These are phyloP conservation scores for Nomada ruficornis DNA, from an alignment of 2,888 invertebrate species.

Conservation along the genomic window DNA sequence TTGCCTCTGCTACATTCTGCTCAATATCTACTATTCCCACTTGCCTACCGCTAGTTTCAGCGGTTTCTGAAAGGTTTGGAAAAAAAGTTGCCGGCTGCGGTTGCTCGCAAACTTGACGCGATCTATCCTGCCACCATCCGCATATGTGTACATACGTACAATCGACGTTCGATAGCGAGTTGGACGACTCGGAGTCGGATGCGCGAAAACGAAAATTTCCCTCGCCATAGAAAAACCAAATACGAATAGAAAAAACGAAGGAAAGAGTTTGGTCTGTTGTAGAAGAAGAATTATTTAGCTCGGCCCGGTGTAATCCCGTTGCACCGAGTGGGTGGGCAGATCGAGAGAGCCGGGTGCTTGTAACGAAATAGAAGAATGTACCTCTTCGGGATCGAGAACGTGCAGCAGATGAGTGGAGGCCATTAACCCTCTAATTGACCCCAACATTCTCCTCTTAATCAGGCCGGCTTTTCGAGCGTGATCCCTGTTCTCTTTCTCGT, in stretches of 20 bases:
- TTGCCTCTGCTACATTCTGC: slow-evolving; percentile 20
- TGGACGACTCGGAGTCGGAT: no score
- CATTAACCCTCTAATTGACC: slow-evolving; percentile 82
- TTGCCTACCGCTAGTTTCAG: not conserved
- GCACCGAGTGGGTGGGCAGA: not conserved
- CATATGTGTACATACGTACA: no score
- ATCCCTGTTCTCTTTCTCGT: slow-evolving; percentile 55
- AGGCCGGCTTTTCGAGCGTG: slow-evolving; percentile 75
- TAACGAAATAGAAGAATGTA: slow-evolving; percentile 59
- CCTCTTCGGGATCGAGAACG: slow-evolving; percentile 80
- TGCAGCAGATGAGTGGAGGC: slow-evolving; percentile 81
- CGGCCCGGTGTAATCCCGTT: not conserved
- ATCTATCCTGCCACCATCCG: no score
- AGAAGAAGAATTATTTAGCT: not conserved
- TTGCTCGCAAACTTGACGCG: no score
- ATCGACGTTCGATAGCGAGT: no score
- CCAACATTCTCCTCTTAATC: slow-evolving; percentile 82
- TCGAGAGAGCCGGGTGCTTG: not conserved
- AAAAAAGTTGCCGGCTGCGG: not conserved
- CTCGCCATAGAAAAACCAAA: no score
- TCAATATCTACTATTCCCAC: not conserved
- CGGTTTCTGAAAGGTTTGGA: not conserved
- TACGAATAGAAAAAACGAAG: no score
- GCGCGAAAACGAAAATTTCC: no score
- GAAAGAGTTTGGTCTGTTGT: no score